Base-by-base conservation (phyloP, 2,797 vertebrate species). In the Limnodromus scolopaceus region DNA sequence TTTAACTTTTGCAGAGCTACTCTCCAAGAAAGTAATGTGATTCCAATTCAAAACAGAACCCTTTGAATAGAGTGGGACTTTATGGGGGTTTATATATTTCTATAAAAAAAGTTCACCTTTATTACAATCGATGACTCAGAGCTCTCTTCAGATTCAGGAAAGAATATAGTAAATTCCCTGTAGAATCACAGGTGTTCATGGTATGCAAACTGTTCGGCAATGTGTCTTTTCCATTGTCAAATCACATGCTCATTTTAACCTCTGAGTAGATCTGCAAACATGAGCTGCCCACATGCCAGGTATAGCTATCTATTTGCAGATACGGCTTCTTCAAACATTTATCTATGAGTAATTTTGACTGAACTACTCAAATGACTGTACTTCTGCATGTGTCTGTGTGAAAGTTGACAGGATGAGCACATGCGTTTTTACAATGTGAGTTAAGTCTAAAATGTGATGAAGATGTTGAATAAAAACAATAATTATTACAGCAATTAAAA, bases 401-500 rank as follows among this genome's bases (percentile, higher is more conserved):
- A 95, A 92, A 88, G 74, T 8, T 43, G 34, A 84, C 85, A 92
- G n/a, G 46, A 87, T 53, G 30, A 96, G 54, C 51, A 72, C 1
- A 2, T 32, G 43, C 25, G 58, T 43, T 94, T 94, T 92, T 74
- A 74, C 28, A 55, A 77, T 10, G 28, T 28, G 70, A 82, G 57
- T 28, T 87, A 89, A 65, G 78, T 34, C 45, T 57, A 79, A 68
- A 57, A 85, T 71, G 82, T 16, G 89, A 96, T 72, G 54, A 84
- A 91, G 72, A 84, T 13, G n/a, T 79, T 82, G 36, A 87, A 61
- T 58, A 88, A 92, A 88, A 69, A 6, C 32, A 90, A 1, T 88
- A 90, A 96, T 96, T 96, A 95, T 43, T 65, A 66, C 10, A 82
- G 66, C 63, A 92, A 93, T 95, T 96, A 95, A 87, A 84, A 86